Evolutionary conservation across 2,113 vertebrate genomes (phyloP), one percentile per base, ranked within the genome.

Genomic region (Cathartes aura): DNA sequence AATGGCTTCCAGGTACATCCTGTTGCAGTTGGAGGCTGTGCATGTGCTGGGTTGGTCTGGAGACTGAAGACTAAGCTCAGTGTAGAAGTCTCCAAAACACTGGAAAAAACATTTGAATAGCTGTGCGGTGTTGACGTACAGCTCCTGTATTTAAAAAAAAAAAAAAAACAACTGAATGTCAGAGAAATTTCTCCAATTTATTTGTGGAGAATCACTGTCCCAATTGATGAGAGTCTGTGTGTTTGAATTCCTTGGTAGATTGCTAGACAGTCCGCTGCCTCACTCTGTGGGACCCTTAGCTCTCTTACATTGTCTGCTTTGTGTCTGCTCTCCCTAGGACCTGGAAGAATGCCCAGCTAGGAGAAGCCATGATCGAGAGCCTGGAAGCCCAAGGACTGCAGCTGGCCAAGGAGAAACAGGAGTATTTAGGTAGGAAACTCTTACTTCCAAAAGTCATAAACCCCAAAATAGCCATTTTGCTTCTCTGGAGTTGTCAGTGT

Each of bases 281-380:
- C 3, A 1, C 23, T 55, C 67, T 5, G 2, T n/a, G 55, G 14
- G 15, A 75, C n/a, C 9, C 60, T 82, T 32, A 87, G 75, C 40
- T 75, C 80, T 94, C 80, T 92, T 79, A 83, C 3, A 0, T 82
- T 83, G 50, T 73, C 75, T 93, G 50, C 58, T 98, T 91, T 97
- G 47, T 79, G 74, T 73, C 72, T 60, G 76, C 23, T 82, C 30
- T 96, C 93, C 58, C 36, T 90, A 99, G 99, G 76, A 99, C 99
- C 19, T 99, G 99, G 99, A 99, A 98, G 98, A 99, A 99, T 40
- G 98, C 99, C 79, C 99, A 99, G 92, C 98, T 99, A 72, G 99
- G 99, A 56, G 99, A 99, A 98, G 99, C 99, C 93, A 99, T 99
- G 99, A 99, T 99, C 0, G 99, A 99, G 98, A 99, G 99, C 94